Conservation (phyloP, 2,888 invertebrate species). For the Junonia oenone region DNA sequence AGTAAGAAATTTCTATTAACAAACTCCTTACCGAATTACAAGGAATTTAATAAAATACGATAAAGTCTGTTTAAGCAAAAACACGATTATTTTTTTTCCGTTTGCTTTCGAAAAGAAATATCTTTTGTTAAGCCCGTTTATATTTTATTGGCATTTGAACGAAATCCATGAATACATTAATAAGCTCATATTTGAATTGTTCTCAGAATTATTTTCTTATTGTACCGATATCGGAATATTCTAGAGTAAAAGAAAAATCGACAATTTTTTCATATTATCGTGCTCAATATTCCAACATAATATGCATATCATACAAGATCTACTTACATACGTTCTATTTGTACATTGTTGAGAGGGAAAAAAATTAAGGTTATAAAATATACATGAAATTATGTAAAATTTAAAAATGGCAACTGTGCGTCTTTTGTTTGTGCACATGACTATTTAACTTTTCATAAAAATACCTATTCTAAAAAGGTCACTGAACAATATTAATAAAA, state of each 20-base stretch:
- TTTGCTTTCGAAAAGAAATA: not conserved
- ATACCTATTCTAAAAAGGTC: too few species aligned
- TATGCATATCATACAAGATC: too few species aligned
- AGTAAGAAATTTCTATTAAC: not conserved
- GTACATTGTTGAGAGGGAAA: too few species aligned
- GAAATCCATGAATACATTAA: not conserved
- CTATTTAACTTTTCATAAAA: too few species aligned
- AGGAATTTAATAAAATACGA: not conserved
- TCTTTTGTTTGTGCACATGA: too few species aligned
- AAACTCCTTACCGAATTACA: not conserved
- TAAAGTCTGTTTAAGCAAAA: not conserved
- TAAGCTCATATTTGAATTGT: not conserved
- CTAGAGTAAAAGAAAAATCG: not conserved
- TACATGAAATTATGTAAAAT: too few species aligned
- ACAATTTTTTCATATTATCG: too few species aligned
- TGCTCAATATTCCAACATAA: too few species aligned
- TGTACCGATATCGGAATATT: not conserved
- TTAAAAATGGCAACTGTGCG: too few species aligned
- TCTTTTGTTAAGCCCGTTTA: not conserved
- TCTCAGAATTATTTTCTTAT: not conserved
- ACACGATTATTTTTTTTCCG: not conserved
- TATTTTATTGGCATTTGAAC: not conserved
- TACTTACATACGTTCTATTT: too few species aligned
- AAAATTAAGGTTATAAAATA: too few species aligned
- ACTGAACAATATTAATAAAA: too few species aligned